phyloP scores from a whole-genome alignment of 1,140 invertebrate species.

The Sitophilus oryzae region DNA sequence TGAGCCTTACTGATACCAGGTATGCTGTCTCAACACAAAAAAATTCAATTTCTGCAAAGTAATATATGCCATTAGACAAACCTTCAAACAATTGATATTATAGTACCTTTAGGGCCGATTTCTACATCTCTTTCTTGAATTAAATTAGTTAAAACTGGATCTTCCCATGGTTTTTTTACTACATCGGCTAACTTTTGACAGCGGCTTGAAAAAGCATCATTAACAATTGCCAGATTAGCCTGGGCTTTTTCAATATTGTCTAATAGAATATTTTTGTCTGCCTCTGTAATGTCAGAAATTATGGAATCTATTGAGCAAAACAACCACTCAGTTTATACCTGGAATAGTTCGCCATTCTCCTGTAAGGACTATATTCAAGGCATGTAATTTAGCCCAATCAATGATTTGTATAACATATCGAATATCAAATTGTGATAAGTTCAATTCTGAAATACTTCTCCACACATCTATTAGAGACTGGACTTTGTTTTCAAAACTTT shows the following conservation, averaged over 20 bases:
- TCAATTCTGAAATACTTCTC: constrained; percentile 34
- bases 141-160: constrained; percentile 31
- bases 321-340: constrained; percentile 26
- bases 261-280: constrained; percentile 30
- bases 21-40: constrained; percentile 42
- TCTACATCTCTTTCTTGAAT: constrained; percentile 31
- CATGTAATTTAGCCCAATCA: constrained; percentile 41
- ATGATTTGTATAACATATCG: constrained; percentile 37
- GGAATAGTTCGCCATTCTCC: constrained; percentile 40
- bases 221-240: constrained; percentile 30
- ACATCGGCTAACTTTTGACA: constrained; percentile 39
- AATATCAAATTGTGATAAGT: constrained; percentile 31
- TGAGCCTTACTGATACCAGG: constrained; percentile 40
- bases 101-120: constrained; percentile 35
- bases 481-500: constrained; percentile 36
- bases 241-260: constrained; percentile 35
- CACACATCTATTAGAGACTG: constrained; percentile 39
- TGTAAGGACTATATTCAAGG: constrained; percentile 41
- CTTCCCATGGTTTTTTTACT: constrained; percentile 40
- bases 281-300: constrained; percentile 17
- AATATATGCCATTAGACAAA: neutral
- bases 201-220: constrained; percentile 32
- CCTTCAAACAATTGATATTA: neutral
- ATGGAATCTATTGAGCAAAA: neutral
- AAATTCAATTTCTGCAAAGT: constrained; percentile 40